Evolutionary conservation across 1,140 invertebrate species (phyloP).

Genomic region (Semibalanus balanoides): DNA sequence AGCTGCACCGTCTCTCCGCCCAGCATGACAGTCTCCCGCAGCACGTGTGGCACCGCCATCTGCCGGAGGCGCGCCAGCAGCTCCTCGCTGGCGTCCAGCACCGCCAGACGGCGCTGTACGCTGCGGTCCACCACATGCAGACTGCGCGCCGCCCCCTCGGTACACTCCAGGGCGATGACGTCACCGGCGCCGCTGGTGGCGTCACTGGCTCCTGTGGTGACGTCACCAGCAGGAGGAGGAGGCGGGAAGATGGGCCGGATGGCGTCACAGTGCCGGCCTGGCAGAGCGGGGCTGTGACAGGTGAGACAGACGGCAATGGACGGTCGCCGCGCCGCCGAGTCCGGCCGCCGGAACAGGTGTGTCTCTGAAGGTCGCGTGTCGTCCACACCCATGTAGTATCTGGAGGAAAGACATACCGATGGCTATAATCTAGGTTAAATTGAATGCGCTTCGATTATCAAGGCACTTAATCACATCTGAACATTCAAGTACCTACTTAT

Average conservation of each 20-base stretch:
- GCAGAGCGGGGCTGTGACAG: not conserved
- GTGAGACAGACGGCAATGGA: not conserved
- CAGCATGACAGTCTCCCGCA: not conserved
- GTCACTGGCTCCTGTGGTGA: too few species aligned
- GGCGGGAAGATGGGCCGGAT: not conserved
- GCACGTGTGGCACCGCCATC: not conserved
- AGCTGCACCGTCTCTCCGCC: not conserved
- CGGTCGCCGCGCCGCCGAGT: not conserved
- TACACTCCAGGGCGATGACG: not conserved
- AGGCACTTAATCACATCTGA: too few species aligned
- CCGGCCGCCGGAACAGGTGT: not conserved
- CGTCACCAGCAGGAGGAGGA: too few species aligned
- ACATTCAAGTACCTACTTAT: too few species aligned
- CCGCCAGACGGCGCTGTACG: not conserved
- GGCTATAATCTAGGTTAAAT: too few species aligned
- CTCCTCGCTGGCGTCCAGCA: not conserved
- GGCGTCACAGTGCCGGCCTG: not conserved
- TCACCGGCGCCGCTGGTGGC: too few species aligned
- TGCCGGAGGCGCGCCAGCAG: not conserved
- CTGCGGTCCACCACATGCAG: not conserved
- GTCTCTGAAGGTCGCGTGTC: not conserved
- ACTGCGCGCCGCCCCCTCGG: not conserved
- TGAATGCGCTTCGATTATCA: too few species aligned
- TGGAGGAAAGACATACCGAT: not conserved
- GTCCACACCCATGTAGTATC: not conserved